Percentiles rank a stretch among this genome's conserved stretches.
Conservation (phyloP, 2,113 vertebrate species). For the Gadus chalcogrammus region DNA sequence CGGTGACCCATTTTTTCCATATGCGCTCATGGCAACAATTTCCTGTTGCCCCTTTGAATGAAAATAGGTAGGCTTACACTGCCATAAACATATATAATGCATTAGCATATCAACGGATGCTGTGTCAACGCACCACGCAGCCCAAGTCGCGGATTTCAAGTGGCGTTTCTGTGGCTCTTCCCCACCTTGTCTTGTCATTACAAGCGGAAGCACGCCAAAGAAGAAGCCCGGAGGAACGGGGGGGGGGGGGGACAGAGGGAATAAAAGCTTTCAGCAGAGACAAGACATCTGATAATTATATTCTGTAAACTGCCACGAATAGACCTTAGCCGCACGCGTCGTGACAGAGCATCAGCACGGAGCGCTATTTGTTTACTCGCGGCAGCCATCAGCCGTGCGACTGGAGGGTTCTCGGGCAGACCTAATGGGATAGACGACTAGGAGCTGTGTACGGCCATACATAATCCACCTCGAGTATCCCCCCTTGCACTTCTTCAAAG, state of each 20-base stretch:
- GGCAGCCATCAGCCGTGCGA: conserved; percentile 20
- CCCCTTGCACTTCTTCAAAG: conserved; percentile 72
- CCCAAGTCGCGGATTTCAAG: background rate
- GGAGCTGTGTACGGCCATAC: conserved; percentile 57
- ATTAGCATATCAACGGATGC: conserved; percentile 58
- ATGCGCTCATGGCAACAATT: conserved; percentile 52
- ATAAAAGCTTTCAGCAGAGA: conserved; percentile 10
- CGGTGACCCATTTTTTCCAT: conserved; percentile 74
- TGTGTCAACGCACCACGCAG: conserved; percentile 31
- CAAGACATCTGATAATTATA: conserved; percentile 35
- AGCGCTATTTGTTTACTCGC: conserved; percentile 31
- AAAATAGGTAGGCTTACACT: conserved; percentile 51
- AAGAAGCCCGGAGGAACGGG: background rate
- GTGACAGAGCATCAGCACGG: conserved; percentile 13
- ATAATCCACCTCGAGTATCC: conserved; percentile 70
- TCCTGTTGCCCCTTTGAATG: conserved; percentile 59
- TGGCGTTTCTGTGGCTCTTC: conserved; percentile 10
- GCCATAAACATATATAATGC: conserved; percentile 61
- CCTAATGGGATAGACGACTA: conserved; percentile 65
- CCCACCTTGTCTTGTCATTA: conserved; percentile 35
- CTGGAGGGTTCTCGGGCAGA: conserved; percentile 32
- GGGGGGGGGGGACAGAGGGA: background rate
- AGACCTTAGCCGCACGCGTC: background rate
- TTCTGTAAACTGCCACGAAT: conserved; percentile 22
- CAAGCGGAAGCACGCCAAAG: too few relatives aligned